phyloP scores from a whole-genome alignment of 2,797 vertebrate genomes.

The Catostomus latipinnis region DNA sequence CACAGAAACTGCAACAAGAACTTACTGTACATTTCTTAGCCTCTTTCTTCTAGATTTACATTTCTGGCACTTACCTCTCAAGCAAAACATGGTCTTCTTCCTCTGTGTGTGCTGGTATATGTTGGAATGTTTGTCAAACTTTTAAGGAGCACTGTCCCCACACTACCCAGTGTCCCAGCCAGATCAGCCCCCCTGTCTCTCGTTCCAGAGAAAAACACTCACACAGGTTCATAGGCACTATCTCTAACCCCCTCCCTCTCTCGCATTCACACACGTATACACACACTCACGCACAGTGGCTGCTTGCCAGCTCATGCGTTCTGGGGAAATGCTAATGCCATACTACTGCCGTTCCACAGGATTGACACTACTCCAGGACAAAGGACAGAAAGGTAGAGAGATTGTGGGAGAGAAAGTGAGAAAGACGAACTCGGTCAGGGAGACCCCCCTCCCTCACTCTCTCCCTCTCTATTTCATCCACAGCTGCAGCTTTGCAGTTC shows the following conservation, averaged over 20 bases:
- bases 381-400: slow-evolving; percentile 42
- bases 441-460: slow-evolving; percentile 23
- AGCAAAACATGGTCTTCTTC: slow-evolving; percentile 61
- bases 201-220: slow-evolving; percentile 40
- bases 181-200: slow-evolving; percentile 28
- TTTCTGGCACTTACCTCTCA: slow-evolving; percentile 59
- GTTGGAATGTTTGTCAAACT: slow-evolving; percentile 50
- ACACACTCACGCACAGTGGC: slow-evolving; percentile 49
- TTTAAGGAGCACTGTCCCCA: slow-evolving; percentile 50
- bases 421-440: slow-evolving; percentile 3
- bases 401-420: slow-evolving; percentile 22
- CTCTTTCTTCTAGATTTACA: slow-evolving; percentile 24
- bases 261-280: slow-evolving; percentile 44
- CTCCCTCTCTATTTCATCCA: slow-evolving; percentile 26
- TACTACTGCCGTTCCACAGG: slow-evolving; percentile 34
- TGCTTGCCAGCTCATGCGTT: slow-evolving; percentile 54
- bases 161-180: slow-evolving; percentile 48
- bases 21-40: background rate
- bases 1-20: slow-evolving; percentile 17
- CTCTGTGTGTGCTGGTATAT: slow-evolving; percentile 36
- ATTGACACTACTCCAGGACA: slow-evolving; percentile 21
- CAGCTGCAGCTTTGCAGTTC: slow-evolving; percentile 32
- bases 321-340: slow-evolving; percentile 50
- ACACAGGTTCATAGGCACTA: slow-evolving; percentile 58
- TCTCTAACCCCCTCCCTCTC: slow-evolving; percentile 44